These are phyloP conservation scores for Euspilapteryx auroguttella DNA, from an alignment of 2,888 invertebrate genomes.

Conservation along the genomic window DNA sequence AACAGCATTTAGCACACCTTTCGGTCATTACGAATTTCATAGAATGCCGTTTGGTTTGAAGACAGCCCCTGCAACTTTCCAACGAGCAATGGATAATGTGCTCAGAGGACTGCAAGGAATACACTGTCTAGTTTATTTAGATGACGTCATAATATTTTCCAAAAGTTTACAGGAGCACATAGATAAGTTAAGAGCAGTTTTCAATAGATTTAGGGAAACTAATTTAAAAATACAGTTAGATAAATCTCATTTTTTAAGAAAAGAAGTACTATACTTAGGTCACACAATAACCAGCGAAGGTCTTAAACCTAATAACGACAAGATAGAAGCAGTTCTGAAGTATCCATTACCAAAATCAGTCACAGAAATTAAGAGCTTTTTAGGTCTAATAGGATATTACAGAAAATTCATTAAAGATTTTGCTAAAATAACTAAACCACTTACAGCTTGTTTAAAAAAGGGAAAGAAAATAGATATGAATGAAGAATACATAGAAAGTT, in stretches of 20 bases:
- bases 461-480: constrained; percentile 6
- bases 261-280: constrained; percentile 7
- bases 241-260: constrained; percentile 11
- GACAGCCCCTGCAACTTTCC: constrained; percentile 26
- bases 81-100: constrained; percentile 21
- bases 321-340: constrained; percentile 11
- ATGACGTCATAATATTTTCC: constrained; percentile 19
- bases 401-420: constrained; percentile 13
- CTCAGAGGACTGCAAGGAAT: constrained; percentile 17
- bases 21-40: constrained; percentile 19
- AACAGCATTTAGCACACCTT: constrained; percentile 19
- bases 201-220: constrained; percentile 9
- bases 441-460: constrained; percentile 13
- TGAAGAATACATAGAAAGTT: constrained; percentile 10
- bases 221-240: constrained; percentile 12
- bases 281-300: too few relatives aligned
- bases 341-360: constrained; percentile 12
- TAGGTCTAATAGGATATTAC: constrained; percentile 13
- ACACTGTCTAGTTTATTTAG: constrained; percentile 18
- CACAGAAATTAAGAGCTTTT: constrained; percentile 12
- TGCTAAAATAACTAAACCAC: constrained; percentile 11
- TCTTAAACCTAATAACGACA: constrained; percentile 13
- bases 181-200: constrained; percentile 9
- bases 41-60: constrained; percentile 23
- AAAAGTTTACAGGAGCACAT: constrained; percentile 10